Evolutionary conservation across 1,140 invertebrate genomes (phyloP).

Genomic region (Lucilia cuprina): DNA sequence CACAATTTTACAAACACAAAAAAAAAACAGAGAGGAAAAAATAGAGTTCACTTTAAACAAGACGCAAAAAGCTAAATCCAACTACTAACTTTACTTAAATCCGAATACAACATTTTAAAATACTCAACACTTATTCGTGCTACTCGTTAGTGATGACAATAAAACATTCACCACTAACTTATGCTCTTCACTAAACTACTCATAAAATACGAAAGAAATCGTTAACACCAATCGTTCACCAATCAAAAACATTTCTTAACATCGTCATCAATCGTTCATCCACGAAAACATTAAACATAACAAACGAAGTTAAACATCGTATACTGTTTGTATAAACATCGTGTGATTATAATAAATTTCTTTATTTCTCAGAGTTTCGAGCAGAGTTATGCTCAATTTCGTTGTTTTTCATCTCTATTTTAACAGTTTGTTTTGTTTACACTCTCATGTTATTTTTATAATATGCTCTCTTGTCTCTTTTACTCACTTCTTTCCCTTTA

Average conservation of each 20-base stretch:
- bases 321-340: not conserved
- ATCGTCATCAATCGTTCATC: not conserved
- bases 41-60: not conserved
- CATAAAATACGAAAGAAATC: not conserved
- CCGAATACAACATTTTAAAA: too few species aligned
- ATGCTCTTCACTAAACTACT: not conserved
- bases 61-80: not conserved
- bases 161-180: too few species aligned
- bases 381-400: too few species aligned
- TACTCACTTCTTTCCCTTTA: not conserved
- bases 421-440: not conserved
- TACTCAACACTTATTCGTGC: too few species aligned
- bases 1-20: not conserved
- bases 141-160: too few species aligned
- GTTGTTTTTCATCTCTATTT: not conserved
- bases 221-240: not conserved
- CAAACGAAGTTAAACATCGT: not conserved
- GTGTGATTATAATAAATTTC: too few species aligned
- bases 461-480: not conserved
- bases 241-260: not conserved
- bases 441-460: not conserved
- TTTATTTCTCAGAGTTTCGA: too few species aligned
- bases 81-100: not conserved
- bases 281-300: not conserved
- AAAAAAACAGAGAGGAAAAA: not conserved